A percentile compares a stretch with the other conserved stretches of the same genome.
Conservation (phyloP, 2,888 invertebrate species). For the Drosophila mimica region DNA sequence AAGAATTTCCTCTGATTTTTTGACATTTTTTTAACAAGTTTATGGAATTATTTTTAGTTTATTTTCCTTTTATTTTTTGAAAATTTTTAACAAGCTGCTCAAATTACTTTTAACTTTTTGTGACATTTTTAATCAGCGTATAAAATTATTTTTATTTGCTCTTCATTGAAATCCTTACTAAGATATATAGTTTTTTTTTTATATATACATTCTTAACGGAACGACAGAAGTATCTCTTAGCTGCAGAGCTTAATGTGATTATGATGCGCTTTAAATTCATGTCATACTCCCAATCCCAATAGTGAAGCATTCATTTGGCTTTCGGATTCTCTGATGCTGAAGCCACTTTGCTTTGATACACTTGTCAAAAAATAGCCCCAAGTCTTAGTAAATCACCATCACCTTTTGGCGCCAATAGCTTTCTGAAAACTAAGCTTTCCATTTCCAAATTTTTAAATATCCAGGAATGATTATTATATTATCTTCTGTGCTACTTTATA, state of each 20-base stretch:
- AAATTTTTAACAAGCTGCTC: neutral
- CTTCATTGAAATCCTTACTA: neutral
- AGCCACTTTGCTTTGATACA: neutral
- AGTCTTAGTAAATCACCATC: neutral
- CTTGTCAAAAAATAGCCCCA: neutral
- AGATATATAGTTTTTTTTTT: neutral
- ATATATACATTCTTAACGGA: neutral
- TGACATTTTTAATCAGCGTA: neutral
- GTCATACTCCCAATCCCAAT: neutral
- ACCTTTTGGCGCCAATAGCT: neutral
- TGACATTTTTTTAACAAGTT: neutral
- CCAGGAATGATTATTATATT: neutral
- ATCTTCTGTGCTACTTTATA: neutral
- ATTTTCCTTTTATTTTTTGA: neutral
- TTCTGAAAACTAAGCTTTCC: neutral
- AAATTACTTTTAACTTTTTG: neutral
- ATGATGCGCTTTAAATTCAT: conserved; percentile 1
- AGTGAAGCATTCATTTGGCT: neutral
- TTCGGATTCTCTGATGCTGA: neutral
- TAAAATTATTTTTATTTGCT: neutral
- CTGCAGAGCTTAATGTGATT: conserved; percentile 2
- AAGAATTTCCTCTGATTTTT: neutral
- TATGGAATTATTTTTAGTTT: neutral
- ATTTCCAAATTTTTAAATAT: neutral
- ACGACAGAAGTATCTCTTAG: no score